Evolutionary conservation across 2,113 vertebrate species (phyloP), one percentile per base, ranked within the genome.

Genomic region (Podilymbus podiceps): DNA sequence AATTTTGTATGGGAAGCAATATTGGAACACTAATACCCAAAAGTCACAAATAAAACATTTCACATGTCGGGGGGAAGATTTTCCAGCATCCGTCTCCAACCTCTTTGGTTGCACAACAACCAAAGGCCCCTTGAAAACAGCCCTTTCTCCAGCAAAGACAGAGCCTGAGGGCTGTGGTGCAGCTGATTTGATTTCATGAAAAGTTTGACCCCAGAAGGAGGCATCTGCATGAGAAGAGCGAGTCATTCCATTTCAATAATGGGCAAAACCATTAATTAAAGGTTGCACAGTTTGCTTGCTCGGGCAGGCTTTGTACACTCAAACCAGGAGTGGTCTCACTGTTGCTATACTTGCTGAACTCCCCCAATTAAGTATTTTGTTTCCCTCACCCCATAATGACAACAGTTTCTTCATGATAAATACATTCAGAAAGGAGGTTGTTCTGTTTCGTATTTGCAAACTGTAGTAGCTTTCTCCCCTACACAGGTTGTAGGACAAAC

Each of bases 281-380:
- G 47, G 47, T 16, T 16, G 30, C 74, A 80, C 25, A 20, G 58
- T 76, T 84, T 73, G 73, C 89, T 80, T 95, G 92, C 85, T 94
- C 53, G 93, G 89, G 90, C 95, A 96, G 82, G 97, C 89, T 90
- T 83, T 1, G 0, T 87, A 42, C 5, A 15, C 72, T 68, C n/a
- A 69, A 89, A 82, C 38, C 92, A 92, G 59, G 78, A 96, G 40
- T n/a, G 69, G 82, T 88, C 84, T 93, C 73, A 31, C 85, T 88
- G 85, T 90, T 93, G 74, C 73, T 95, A 78, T 90, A 94, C 96
- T 94, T 94, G 86, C 73, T 69, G 58, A 93, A 78, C 50, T 90
- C 87, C 53, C 49, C 18, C 81, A 92, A 71, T 94, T 84, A 95
- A 92, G 50, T 69, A 85, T 62, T 95, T 93, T 91, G 77, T 83